A percentile compares a stretch with the other conserved stretches of the same genome.
Evolutionary conservation across 1,140 invertebrate species (phyloP).

Genomic region (Hyles euphorbiae): DNA sequence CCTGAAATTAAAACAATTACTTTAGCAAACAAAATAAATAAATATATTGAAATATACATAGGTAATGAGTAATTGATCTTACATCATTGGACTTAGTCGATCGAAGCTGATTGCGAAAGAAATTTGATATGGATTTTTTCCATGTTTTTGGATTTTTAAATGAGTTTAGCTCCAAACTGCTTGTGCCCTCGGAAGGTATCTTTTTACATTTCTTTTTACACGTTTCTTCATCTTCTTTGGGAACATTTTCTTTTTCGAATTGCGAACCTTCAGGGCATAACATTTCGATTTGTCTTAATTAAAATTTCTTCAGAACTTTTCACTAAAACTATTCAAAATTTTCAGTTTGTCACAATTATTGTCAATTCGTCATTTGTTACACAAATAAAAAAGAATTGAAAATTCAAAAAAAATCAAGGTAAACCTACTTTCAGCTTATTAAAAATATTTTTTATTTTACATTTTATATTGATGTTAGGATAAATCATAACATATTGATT

Average conservation of each 20-base stretch:
- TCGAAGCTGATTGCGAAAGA: conserved; percentile 60
- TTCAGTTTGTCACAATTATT: conserved; percentile 15
- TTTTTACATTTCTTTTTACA: conserved; percentile 42
- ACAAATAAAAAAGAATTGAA: not conserved
- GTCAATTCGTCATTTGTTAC: conserved; percentile 28
- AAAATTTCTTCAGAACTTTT: conserved; percentile 29
- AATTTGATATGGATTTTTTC: conserved; percentile 64
- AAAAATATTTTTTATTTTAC: no score
- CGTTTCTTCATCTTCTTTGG: conserved; percentile 45
- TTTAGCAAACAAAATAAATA: conserved; percentile 1
- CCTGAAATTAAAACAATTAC: conserved; percentile 37
- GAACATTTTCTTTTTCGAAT: conserved; percentile 35
- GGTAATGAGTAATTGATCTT: conserved; percentile 22
- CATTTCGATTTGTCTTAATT: conserved; percentile 27
- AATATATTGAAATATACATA: no score
- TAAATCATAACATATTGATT: no score
- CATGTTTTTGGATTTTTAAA: conserved; percentile 59
- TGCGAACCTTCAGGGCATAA: conserved; percentile 44
- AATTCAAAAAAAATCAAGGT: no score
- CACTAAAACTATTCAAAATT: conserved; percentile 35
- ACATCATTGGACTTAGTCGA: conserved; percentile 64
- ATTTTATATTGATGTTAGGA: no score
- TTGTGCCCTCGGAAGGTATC: conserved; percentile 39
- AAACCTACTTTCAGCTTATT: no score
- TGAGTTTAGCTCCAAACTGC: conserved; percentile 47